These are phyloP conservation scores for Apeira syringaria DNA, from an alignment of 2,888 invertebrate genomes.

Conservation along the genomic window DNA sequence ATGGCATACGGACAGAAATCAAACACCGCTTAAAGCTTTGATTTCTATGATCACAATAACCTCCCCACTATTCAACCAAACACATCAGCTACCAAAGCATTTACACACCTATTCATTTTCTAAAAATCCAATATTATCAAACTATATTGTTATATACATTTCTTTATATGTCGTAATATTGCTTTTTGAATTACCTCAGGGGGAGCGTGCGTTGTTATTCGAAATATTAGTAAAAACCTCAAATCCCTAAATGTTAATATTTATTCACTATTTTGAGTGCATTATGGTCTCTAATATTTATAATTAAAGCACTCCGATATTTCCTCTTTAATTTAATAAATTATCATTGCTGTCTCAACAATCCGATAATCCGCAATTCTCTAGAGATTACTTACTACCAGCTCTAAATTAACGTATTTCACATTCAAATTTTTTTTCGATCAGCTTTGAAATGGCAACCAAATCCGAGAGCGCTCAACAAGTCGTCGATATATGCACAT, in stretches of 20 bases:
- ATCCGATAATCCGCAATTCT: constrained; percentile 63
- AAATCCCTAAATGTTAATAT: constrained; percentile 72
- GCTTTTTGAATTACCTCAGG: constrained; percentile 81
- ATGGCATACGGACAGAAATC: constrained; percentile 62
- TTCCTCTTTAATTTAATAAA: too few species aligned
- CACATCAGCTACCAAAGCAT: constrained; percentile 74
- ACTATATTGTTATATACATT: constrained; percentile 80
- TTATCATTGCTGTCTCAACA: too few species aligned
- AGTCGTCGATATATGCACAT: constrained; percentile 30
- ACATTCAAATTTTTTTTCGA: constrained; percentile 49
- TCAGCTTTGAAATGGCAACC: constrained; percentile 56
- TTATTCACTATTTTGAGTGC: constrained; percentile 70
- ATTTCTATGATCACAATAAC: constrained; percentile 77
- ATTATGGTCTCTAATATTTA: constrained; percentile 68
- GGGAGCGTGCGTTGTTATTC: constrained; percentile 77
- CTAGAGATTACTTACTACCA: constrained; percentile 74
- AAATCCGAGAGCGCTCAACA: constrained; percentile 33
- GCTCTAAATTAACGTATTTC: constrained; percentile 68
- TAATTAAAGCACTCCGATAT: constrained; percentile 76
- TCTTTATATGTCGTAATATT: constrained; percentile 81
- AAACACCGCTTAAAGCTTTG: constrained; percentile 80
- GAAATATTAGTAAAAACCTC: constrained; percentile 76
- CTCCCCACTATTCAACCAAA: constrained; percentile 57
- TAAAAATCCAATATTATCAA: constrained; percentile 81
- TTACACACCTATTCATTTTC: constrained; percentile 74